phyloP scores from a whole-genome alignment of 1,140 invertebrate genomes.

The Triops cancriformis region DNA sequence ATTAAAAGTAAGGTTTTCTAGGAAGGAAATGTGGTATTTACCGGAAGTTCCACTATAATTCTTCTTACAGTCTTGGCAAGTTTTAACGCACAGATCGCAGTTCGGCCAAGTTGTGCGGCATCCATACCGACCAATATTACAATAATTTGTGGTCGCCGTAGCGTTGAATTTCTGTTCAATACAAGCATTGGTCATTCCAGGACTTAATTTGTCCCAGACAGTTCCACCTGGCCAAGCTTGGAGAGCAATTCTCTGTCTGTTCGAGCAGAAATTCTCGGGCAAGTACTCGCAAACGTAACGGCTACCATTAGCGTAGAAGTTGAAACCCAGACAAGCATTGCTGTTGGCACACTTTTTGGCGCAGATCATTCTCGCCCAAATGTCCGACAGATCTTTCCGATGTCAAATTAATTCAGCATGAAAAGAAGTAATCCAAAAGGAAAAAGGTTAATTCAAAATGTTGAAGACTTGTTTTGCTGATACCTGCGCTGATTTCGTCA shows the following conservation, averaged over 20 bases:
- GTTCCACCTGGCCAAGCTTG: neutral
- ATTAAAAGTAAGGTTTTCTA: no score
- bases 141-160: neutral
- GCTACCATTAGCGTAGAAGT: neutral
- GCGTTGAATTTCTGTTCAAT: neutral
- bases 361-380: neutral
- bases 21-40: no score
- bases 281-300: neutral
- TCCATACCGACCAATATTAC: neutral
- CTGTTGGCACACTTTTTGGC: neutral
- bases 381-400: no score
- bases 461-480: no score
- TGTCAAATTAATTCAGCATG: no score
- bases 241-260: neutral
- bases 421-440: no score
- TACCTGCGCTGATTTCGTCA: no score
- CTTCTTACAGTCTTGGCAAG: no score
- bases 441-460: no score
- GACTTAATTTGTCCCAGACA: neutral
- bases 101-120: no score
- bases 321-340: neutral
- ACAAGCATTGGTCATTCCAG: neutral
- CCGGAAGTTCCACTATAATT: no score
- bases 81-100: no score
- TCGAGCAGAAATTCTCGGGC: neutral